Percentiles rank a stretch among this genome's conserved stretches.
Evolutionary conservation across 2,888 invertebrate genomes (phyloP).

Genomic region (Electrophaes corylata): DNA sequence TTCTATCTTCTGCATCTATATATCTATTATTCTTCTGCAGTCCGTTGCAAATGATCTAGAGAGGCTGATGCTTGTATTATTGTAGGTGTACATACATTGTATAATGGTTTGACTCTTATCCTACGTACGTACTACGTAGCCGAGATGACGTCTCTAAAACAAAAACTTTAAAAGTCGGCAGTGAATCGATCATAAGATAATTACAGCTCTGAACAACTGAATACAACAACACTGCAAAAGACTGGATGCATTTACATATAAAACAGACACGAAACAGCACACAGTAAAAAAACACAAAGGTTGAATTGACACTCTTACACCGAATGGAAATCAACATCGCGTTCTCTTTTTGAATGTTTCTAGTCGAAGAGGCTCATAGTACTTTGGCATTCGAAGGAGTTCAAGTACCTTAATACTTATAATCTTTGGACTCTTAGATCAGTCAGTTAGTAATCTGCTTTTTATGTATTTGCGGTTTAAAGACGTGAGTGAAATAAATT

Average conservation of each 20-base stretch:
- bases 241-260: background rate
- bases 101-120: too few species aligned
- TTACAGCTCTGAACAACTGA: slow-evolving; percentile 15
- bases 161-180: slow-evolving; percentile 13
- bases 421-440: background rate
- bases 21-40: too few species aligned
- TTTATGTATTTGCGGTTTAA: background rate
- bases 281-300: background rate
- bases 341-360: too few species aligned
- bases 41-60: too few species aligned
- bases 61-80: too few species aligned
- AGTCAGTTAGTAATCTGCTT: background rate
- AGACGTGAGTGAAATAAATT: slow-evolving; percentile 26
- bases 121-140: too few species aligned
- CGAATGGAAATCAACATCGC: too few species aligned
- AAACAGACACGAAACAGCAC: background rate
- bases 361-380: too few species aligned
- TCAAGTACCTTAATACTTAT: too few species aligned
- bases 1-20: too few species aligned
- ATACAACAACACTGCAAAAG: slow-evolving; percentile 19
- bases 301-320: too few species aligned
- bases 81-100: background rate
- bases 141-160: slow-evolving; percentile 4
- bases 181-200: slow-evolving; percentile 23
- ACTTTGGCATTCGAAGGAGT: too few species aligned